Base-by-base conservation (phyloP, 2,113 vertebrate species). In the Catharus minimus region DNA sequence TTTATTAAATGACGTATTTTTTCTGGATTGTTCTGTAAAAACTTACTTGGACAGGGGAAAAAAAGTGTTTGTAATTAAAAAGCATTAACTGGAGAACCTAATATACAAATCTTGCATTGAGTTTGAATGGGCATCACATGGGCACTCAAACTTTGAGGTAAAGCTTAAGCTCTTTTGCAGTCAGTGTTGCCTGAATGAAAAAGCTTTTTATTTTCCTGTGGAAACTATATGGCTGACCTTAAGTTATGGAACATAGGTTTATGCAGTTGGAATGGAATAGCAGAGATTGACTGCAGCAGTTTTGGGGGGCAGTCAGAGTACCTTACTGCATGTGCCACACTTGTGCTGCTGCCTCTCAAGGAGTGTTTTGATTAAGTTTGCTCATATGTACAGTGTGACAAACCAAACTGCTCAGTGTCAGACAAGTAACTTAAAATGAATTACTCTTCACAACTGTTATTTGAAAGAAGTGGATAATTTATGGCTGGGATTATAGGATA, bases 391-490 rank as follows among this genome's bases (percentile, higher is more conserved):
- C 17, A 5, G 33, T 28, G 11, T 60, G 80, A 46, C 30, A 72
- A 16, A 39, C 55, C 50, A 8, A 74, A 32, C 17, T 74, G 49
- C 19, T 8, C 21, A 4, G 52, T 36, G 32, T 23, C 39, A 56
- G 44, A 47, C 9, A 38, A 61, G 27, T 50, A 46, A 58, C 69
- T 86, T 64, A 14, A 72, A 81, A 50, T 28, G 14, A 89, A 23
- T 53, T 75, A 16, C 28, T 44, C 2, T 55, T 89, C 52, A 39
- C 71, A 82, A 28, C n/a, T 67, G 0, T 57, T 84, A 33, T 41
- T 91, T 80, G 20, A 49, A 73, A 86, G 9, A 91, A 79, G 52
- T 73, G 58, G 58, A 9, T 92, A 43, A 87, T 69, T 79, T 79
- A 50, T 65, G 50, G 5, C 46, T 88, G 62, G 18, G 33, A 27